These are phyloP conservation scores for Caenorhabditis remanei DNA, from an alignment of 1,140 invertebrate species.

Conservation along the genomic window DNA sequence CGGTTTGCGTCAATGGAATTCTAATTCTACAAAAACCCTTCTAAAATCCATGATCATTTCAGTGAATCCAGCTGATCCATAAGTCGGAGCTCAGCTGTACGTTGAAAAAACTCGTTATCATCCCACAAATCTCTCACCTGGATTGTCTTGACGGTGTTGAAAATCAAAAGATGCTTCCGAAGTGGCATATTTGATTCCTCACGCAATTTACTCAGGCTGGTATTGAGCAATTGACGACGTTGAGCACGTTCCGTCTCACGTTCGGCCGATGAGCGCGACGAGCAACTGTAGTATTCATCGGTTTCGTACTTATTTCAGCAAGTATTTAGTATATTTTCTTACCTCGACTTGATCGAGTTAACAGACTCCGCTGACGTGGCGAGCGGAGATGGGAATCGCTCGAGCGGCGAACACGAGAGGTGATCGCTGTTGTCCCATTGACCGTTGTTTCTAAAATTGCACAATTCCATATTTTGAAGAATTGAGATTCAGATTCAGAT, in stretches of 20 bases:
- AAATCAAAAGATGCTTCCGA: constrained; percentile 64
- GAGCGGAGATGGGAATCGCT: constrained; percentile 53
- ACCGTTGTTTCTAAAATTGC: constrained; percentile 44
- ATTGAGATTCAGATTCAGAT: background rate
- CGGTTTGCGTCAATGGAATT: background rate
- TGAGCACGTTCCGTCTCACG: constrained; percentile 61
- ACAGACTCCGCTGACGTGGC: constrained; percentile 54
- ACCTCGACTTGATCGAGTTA: constrained; percentile 56
- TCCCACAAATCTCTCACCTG: constrained; percentile 54
- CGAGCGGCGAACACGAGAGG: constrained; percentile 54
- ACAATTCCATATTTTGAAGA: background rate
- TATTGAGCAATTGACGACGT: constrained; percentile 57
- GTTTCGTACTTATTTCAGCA: background rate
- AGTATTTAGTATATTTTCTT: background rate
- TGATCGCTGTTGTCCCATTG: constrained; percentile 48
- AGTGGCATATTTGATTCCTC: constrained; percentile 58
- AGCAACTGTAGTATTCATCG: constrained; percentile 49
- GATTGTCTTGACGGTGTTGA: constrained; percentile 57
- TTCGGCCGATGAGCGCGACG: constrained; percentile 62
- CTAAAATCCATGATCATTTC: background rate
- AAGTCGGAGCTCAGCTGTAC: background rate
- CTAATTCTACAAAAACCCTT: background rate
- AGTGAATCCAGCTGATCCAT: background rate
- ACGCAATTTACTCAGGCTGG: constrained; percentile 59
- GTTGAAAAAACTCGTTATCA: background rate